These are phyloP conservation scores for Mesorhabditis sp. DNA, from an alignment of 2,888 invertebrate species.

Conservation along the genomic window DNA sequence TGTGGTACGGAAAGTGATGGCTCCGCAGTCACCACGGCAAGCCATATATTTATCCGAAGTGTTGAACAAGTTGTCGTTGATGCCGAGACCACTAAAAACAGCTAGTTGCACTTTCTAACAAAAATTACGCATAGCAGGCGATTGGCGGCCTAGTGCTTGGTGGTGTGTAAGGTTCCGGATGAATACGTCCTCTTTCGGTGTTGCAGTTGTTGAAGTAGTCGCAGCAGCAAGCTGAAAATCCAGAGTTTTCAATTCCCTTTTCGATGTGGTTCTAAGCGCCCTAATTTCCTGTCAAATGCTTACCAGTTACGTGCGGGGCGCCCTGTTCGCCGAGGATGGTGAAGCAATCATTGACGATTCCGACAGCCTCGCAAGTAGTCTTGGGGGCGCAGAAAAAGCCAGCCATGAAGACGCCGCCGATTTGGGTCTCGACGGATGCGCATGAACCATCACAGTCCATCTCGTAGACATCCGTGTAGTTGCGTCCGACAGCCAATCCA, in stretches of 20 bases:
- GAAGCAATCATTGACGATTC: not conserved
- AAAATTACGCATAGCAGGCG: conserved; percentile 34
- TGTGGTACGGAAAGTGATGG: conserved; percentile 24
- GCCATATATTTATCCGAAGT: conserved; percentile 11
- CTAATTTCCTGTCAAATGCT: not conserved
- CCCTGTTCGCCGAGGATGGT: not conserved
- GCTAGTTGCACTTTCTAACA: conserved; percentile 18
- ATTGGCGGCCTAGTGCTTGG: conserved; percentile 25
- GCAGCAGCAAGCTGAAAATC: conserved; percentile 28
- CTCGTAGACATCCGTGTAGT: not conserved
- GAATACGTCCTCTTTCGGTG: conserved; percentile 12
- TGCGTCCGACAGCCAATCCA: not conserved
- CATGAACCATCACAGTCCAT: not conserved
- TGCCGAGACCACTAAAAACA: not conserved
- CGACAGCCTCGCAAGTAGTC: not conserved
- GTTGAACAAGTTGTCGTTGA: conserved; percentile 4
- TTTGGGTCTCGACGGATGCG: not conserved
- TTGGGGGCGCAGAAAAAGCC: conserved; percentile 1
- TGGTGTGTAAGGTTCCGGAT: conserved; percentile 16
- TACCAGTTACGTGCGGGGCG: not conserved
- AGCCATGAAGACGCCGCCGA: not conserved
- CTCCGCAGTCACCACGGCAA: conserved; percentile 34
- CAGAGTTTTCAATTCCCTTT: no score
- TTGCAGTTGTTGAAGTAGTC: conserved; percentile 37
- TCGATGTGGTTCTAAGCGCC: no score